Evolutionary conservation across 1,140 invertebrate species (phyloP).

Genomic region (Eulimnadia texana): DNA sequence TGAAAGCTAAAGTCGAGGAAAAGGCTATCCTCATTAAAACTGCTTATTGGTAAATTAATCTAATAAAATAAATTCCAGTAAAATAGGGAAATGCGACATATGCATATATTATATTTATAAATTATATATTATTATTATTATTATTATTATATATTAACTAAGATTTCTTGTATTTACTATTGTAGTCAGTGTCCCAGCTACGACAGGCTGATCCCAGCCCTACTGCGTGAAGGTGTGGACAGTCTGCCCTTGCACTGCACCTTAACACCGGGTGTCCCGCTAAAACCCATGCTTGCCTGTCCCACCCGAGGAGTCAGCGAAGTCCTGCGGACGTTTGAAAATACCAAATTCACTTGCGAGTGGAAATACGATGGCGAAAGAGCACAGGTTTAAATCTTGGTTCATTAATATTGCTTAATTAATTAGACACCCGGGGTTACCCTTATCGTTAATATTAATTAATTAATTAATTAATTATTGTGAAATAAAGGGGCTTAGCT

Average conservation of each 20-base stretch:
- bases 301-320: constrained; percentile 87
- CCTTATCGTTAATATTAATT: too few species aligned
- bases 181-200: constrained; percentile 90
- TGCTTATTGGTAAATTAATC: constrained; percentile 64
- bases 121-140: too few species aligned
- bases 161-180: constrained; percentile 23
- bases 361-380: constrained; percentile 99
- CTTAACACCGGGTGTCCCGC: constrained; percentile 79
- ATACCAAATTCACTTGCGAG: constrained; percentile 90
- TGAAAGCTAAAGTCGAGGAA: constrained; percentile 69
- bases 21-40: constrained; percentile 71
- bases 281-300: constrained; percentile 98
- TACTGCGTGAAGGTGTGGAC: constrained; percentile 65
- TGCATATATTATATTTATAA: neutral
- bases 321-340: constrained; percentile 80
- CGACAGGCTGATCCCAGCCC: constrained; percentile 63
- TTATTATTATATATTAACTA: neutral
- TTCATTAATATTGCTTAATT: neutral
- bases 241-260: constrained; percentile 68
- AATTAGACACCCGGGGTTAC: neutral
- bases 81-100: neutral
- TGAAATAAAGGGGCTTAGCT: too few species aligned
- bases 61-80: neutral
- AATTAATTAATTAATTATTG: too few species aligned
- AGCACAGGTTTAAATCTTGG: constrained; percentile 57